These are phyloP conservation scores for Dryobates pubescens DNA, from an alignment of 2,797 vertebrate species.

Conservation along the genomic window DNA sequence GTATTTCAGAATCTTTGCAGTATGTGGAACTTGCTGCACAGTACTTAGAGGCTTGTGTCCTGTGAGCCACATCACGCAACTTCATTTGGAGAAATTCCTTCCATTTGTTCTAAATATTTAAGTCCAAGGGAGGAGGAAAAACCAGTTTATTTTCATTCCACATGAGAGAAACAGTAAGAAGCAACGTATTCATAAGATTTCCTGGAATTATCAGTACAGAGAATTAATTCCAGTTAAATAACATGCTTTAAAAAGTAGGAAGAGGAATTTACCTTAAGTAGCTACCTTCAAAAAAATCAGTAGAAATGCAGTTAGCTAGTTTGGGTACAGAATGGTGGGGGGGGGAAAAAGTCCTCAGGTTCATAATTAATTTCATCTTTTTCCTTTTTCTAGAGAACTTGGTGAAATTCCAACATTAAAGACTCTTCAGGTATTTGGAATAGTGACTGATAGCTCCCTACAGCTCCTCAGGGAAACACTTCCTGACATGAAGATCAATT, in stretches of 20 bases:
- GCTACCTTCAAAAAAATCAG: neutral
- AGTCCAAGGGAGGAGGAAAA: neutral
- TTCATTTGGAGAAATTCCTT: neutral
- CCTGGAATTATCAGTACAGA: neutral
- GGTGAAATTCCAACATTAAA: constrained; percentile 80
- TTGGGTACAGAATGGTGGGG: neutral
- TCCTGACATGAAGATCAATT: constrained; percentile 86
- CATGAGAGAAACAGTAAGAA: neutral
- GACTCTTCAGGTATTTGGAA: constrained; percentile 90
- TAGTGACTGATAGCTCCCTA: constrained; percentile 84
- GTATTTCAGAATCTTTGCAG: neutral
- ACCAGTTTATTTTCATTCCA: neutral
- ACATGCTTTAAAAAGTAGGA: neutral
- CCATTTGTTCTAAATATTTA: neutral
- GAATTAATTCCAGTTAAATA: neutral
- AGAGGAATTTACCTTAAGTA: neutral
- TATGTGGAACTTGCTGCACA: neutral
- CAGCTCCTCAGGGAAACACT: constrained; percentile 82
- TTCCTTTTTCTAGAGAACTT: constrained; percentile 81
- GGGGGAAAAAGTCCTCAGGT: neutral
- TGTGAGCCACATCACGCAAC: neutral
- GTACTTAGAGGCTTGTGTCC: neutral
- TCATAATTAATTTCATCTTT: neutral
- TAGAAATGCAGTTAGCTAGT: neutral
- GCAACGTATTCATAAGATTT: neutral